These are phyloP conservation scores for Pharmacophagus antenor DNA, from an alignment of 2,888 invertebrate genomes.

Conservation along the genomic window DNA sequence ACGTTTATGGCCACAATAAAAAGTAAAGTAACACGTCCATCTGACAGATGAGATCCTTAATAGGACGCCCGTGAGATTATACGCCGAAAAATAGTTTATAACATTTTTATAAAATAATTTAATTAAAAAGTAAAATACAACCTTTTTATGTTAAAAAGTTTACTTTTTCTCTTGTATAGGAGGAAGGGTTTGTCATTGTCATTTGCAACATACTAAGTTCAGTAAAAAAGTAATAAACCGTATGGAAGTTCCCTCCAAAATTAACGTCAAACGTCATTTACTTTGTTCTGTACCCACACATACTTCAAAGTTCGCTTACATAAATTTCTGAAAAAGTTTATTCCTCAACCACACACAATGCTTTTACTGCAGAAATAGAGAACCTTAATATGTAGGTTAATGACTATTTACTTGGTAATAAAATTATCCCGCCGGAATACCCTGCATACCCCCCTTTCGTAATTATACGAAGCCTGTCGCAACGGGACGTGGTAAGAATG, in stretches of 20 bases:
- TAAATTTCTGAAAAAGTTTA: conserved; percentile 1
- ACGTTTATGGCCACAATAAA: conserved; percentile 67
- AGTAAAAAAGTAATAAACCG: neutral
- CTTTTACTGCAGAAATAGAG: neutral
- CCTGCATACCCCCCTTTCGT: conserved; percentile 17
- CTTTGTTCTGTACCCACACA: neutral
- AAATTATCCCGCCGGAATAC: conserved; percentile 10
- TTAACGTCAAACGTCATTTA: neutral
- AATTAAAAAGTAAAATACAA: too few relatives aligned
- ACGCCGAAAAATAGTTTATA: conserved; percentile 38
- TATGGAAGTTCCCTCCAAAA: neutral
- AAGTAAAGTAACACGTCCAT: conserved; percentile 70
- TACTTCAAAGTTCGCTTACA: neutral
- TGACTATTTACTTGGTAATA: conserved; percentile 16
- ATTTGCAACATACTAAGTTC: neutral
- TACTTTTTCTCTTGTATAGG: too few relatives aligned
- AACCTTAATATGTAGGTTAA: conserved; percentile 13
- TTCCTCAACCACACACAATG: neutral
- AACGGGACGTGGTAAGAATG: neutral
- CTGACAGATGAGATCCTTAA: conserved; percentile 67
- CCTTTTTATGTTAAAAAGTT: too few relatives aligned
- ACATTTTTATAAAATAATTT: conserved; percentile 1
- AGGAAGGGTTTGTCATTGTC: too few relatives aligned
- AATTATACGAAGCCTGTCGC: conserved; percentile 4
- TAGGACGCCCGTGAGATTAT: conserved; percentile 44